Evolutionary conservation across 2,888 invertebrate genomes (phyloP).

Genomic region (Pseudococcus viburni): DNA sequence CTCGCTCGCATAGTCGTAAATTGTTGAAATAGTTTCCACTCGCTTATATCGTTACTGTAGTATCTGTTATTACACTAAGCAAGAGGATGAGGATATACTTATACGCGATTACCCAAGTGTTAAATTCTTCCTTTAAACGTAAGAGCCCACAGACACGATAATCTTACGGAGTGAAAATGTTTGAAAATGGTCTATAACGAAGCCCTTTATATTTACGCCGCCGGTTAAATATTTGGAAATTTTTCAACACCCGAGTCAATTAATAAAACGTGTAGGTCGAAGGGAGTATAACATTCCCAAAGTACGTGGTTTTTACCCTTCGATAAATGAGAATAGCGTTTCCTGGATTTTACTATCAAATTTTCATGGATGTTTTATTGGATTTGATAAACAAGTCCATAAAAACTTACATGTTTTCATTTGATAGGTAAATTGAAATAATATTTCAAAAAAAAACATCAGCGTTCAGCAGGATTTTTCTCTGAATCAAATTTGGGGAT

Average conservation of each 20-base stretch:
- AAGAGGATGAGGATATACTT: background rate
- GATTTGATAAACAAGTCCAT: no score
- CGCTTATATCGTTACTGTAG: background rate
- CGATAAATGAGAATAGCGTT: background rate
- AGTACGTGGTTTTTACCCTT: background rate
- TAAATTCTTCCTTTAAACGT: slow-evolving; percentile 52
- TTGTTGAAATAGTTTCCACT: slow-evolving; percentile 46
- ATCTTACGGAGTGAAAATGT: slow-evolving; percentile 23
- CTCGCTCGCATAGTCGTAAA: slow-evolving; percentile 33
- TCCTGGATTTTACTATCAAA: no score
- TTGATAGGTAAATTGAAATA: no score
- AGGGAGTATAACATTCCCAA: background rate
- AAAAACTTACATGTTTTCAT: no score
- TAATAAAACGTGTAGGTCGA: background rate
- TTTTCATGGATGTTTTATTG: no score
- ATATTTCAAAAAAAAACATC: no score
- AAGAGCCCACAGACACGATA: background rate
- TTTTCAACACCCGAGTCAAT: slow-evolving; percentile 33
- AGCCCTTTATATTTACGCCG: slow-evolving; percentile 9
- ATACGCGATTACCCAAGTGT: slow-evolving; percentile 50
- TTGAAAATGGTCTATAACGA: slow-evolving; percentile 46
- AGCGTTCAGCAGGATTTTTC: no score
- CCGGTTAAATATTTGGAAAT: background rate
- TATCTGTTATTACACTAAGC: background rate
- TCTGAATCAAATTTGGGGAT: no score